Percentiles rank a stretch among this genome's conserved stretches.
phyloP scores from a whole-genome alignment of 2,113 vertebrate species.

The Octodon degus region DNA sequence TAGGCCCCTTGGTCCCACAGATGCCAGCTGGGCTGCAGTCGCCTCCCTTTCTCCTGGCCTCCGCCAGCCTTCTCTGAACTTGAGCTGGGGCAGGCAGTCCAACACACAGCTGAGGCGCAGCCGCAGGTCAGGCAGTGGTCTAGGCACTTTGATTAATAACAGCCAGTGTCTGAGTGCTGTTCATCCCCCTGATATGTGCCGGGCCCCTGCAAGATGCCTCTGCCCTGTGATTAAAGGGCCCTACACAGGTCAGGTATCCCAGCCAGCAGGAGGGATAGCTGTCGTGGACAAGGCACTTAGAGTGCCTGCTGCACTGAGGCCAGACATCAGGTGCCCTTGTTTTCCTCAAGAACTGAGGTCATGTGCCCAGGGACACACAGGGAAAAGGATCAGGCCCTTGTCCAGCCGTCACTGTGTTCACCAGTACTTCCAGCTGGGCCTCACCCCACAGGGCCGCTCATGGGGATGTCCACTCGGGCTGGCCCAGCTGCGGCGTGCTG shows the following conservation, averaged over 20 bases:
- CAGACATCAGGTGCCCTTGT: rapidly evolving
- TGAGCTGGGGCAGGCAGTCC: rapidly evolving
- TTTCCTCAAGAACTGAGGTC: not conserved
- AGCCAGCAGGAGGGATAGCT: not conserved
- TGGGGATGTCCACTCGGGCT: not conserved
- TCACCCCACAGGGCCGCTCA: not conserved
- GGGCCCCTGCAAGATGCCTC: not conserved
- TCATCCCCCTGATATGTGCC: not conserved
- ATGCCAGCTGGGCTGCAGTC: not conserved
- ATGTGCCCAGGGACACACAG: not conserved
- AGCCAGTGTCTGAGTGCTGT: not conserved
- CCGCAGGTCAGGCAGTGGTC: not conserved
- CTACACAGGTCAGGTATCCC: not conserved
- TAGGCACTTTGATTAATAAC: not conserved
- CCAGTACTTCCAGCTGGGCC: not conserved
- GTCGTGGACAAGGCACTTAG: rapidly evolving
- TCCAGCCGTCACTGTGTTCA: not conserved
- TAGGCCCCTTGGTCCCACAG: slow-evolving; percentile 58
- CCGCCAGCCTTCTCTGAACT: not conserved
- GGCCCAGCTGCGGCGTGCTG: not conserved
- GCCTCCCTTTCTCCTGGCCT: not conserved
- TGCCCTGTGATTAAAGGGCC: not conserved
- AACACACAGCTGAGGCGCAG: rapidly evolving
- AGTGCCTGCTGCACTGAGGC: not conserved
- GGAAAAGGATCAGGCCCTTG: not conserved